These are phyloP conservation scores for Limonius californicus DNA, from an alignment of 1,140 invertebrate genomes.

Conservation along the genomic window DNA sequence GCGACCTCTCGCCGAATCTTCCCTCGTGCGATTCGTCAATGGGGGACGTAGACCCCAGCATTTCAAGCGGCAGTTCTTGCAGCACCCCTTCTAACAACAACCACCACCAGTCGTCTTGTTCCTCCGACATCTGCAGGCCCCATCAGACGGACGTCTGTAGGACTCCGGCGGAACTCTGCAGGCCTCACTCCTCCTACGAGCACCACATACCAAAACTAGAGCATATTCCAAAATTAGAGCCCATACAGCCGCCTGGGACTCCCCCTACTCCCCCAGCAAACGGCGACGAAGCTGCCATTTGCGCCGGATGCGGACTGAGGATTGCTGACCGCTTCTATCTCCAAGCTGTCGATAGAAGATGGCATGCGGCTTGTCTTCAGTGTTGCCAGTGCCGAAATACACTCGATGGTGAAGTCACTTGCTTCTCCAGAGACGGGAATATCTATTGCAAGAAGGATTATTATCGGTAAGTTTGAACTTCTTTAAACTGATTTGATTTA, in stretches of 20 bases:
- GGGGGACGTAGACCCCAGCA: slow-evolving; percentile 55
- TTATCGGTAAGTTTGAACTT: slow-evolving; percentile 89
- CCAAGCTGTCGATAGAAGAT: slow-evolving; percentile 85
- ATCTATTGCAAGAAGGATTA: slow-evolving; percentile 98
- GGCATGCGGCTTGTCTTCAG: slow-evolving; percentile 88
- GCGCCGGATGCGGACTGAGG: slow-evolving; percentile 78
- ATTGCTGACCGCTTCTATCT: slow-evolving; percentile 91
- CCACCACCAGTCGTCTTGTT: slow-evolving; percentile 42
- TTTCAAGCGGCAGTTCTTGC: slow-evolving; percentile 50
- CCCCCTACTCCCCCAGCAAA: slow-evolving; percentile 46
- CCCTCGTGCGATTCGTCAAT: slow-evolving; percentile 57
- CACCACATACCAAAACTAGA: slow-evolving; percentile 55
- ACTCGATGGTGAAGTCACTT: slow-evolving; percentile 87
- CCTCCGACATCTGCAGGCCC: slow-evolving; percentile 24
- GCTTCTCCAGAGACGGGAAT: slow-evolving; percentile 89
- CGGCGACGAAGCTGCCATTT: slow-evolving; percentile 56
- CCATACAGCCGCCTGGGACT: slow-evolving; percentile 46
- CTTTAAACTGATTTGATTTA: too few species aligned
- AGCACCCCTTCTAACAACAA: slow-evolving; percentile 46
- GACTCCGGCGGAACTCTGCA: slow-evolving; percentile 35
- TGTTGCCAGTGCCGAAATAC: slow-evolving; percentile 88
- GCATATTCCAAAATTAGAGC: slow-evolving; percentile 55
- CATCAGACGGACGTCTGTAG: slow-evolving; percentile 30
- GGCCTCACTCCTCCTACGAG: slow-evolving; percentile 40
- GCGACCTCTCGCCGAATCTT: slow-evolving; percentile 67